Conservation (phyloP, 2,113 vertebrate species). For the Sorex araneus region DNA sequence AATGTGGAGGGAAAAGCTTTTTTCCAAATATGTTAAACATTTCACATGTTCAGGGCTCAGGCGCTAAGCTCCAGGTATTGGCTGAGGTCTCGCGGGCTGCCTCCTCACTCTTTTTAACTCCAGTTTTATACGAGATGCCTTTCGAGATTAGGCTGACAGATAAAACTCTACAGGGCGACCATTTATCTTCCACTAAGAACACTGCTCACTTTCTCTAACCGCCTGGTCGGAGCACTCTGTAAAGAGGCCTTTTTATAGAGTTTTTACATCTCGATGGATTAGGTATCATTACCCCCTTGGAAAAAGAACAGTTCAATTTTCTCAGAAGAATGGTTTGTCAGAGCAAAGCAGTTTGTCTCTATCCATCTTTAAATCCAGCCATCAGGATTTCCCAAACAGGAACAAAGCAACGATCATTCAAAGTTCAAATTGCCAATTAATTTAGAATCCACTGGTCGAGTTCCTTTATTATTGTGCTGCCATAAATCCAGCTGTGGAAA, state of each 20-base stretch:
- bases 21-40: conserved; percentile 89
- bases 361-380: conserved; percentile 85
- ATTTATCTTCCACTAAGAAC: conserved; percentile 90
- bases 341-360: conserved; percentile 81
- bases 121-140: conserved; percentile 84
- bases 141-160: conserved; percentile 89
- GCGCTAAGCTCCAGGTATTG: conserved; percentile 86
- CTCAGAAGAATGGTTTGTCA: conserved; percentile 85
- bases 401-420: conserved; percentile 86
- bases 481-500: conserved; percentile 54
- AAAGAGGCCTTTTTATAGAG: conserved; percentile 86
- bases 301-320: conserved; percentile 85
- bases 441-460: conserved; percentile 77
- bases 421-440: conserved; percentile 86
- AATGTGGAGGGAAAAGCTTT: conserved; percentile 89
- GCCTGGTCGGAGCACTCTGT: conserved; percentile 80
- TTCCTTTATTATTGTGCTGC: conserved; percentile 75
- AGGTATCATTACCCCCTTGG: conserved; percentile 86
- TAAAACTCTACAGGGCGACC: conserved; percentile 82
- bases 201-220: conserved; percentile 88
- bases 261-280: conserved; percentile 89
- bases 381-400: conserved; percentile 81
- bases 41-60: conserved; percentile 86
- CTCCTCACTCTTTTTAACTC: conserved; percentile 85
- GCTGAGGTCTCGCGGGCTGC: conserved; percentile 71